Base-by-base conservation (phyloP, 2,888 invertebrate species). In the Folsomia manolachei region DNA sequence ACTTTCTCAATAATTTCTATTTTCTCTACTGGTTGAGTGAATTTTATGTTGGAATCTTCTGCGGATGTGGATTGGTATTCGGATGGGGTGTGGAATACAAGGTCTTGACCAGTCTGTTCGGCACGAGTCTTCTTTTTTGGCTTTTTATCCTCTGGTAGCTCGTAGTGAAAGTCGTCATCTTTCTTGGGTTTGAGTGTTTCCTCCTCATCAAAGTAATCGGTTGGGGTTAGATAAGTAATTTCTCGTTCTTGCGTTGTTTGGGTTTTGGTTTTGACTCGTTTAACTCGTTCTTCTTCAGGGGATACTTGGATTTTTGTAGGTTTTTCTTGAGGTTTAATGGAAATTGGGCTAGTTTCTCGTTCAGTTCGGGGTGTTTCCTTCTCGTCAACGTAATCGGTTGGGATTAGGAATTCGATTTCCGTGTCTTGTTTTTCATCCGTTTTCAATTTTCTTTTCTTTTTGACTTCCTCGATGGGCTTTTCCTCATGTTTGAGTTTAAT, bases 351-450 rank as follows among this genome's bases (percentile, higher is more conserved):
- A 26, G 4, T 25, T 63, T 21, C 63, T 63, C n/a, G 7, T 21
- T 26, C 7, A 24, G 4, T 24, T 63, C 63, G 7, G 18, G n/a
- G 4, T 51, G 51, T 51, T 56, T 56, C 7, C 21, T 56, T 27
- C 11, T 39, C 70, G 24, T 63, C 63, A 11, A 24, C 18, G 19
- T 24, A 25, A 19, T 11, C 26, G 21, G 24, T 24, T 26, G 70
- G 70, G n/a, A 60, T n/a, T 21, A 65, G 23, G 21, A 65, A 56
- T 21, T 64, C 11, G 14, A 70, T 65, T 27, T 70, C 70, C 27
- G 18, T 7, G 4, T 61, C 71, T 56, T 53, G 26, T 27, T 25
- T 56, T 19, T 9, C 51, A 21, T 65, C 70, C 25, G 24, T 56
- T 19, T 53, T 25, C 21, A 2, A n/a, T 27, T 65, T 64, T 24